Percentiles rank a stretch among this genome's conserved stretches.
phyloP scores from a whole-genome alignment of 2,113 vertebrate genomes.

The Ammospiza nelsoni region DNA sequence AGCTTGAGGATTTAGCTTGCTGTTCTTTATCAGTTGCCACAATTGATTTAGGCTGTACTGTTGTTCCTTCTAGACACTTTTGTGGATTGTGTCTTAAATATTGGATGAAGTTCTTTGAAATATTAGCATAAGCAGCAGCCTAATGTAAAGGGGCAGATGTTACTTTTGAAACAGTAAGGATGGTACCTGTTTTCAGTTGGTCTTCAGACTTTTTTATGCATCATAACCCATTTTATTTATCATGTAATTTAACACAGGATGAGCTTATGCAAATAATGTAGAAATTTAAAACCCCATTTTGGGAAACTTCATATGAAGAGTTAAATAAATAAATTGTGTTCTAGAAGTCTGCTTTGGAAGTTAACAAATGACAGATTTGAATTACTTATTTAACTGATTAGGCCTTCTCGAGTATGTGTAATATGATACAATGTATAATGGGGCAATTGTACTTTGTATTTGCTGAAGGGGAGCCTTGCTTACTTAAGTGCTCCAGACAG shows the following conservation, averaged over 20 bases:
- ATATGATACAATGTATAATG: not conserved
- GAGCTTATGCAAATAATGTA: not conserved
- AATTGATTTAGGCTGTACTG: not conserved
- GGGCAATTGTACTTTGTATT: not conserved
- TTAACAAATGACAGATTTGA: constrained; percentile 22
- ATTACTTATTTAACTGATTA: not conserved
- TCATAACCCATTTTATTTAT: not conserved
- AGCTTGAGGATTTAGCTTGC: not conserved
- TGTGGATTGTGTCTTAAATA: not conserved
- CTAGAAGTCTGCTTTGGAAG: not conserved
- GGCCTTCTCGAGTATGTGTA: not conserved
- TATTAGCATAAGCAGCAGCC: not conserved
- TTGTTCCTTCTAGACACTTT: not conserved
- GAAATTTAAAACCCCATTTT: not conserved
- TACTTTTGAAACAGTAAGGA: not conserved
- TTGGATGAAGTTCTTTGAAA: not conserved
- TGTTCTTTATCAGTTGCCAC: not conserved
- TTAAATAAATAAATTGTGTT: not conserved
- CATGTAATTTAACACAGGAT: not conserved
- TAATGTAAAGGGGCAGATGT: not conserved
- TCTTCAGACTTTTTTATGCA: not conserved
- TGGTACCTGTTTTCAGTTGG: not conserved
- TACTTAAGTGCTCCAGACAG: not conserved
- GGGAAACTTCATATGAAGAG: not conserved
- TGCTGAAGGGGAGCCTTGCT: not conserved